These are phyloP conservation scores for Scaptodrosophila latifasciaeformis DNA, from an alignment of 2,888 invertebrate genomes.

Conservation along the genomic window DNA sequence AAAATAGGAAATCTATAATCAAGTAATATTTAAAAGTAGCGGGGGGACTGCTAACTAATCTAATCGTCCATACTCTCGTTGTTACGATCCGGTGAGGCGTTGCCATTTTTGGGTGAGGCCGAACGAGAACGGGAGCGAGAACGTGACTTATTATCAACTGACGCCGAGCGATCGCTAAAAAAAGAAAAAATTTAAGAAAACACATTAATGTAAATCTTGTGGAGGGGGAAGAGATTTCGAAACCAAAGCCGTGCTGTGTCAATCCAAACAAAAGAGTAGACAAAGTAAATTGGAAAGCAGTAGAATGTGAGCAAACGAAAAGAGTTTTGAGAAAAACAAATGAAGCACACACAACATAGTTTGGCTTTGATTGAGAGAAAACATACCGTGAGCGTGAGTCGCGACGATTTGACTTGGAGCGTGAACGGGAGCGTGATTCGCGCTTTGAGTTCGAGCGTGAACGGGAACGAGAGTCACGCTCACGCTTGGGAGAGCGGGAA, in stretches of 20 bases:
- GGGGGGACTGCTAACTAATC: slow-evolving; percentile 60
- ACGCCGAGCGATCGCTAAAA: slow-evolving; percentile 81
- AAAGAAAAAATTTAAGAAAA: slow-evolving; percentile 26
- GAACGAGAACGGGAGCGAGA: slow-evolving; percentile 77
- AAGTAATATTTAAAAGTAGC: slow-evolving; percentile 53
- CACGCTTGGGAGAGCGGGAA: slow-evolving; percentile 77
- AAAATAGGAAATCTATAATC: slow-evolving; percentile 57
- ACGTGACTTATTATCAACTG: slow-evolving; percentile 80
- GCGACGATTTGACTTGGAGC: slow-evolving; percentile 74
- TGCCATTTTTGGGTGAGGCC: slow-evolving; percentile 76
- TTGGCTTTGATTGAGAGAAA: not conserved
- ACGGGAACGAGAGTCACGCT: slow-evolving; percentile 73
- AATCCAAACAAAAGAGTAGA: slow-evolving; percentile 2
- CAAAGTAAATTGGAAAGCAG: slow-evolving; percentile 39
- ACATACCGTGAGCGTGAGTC: slow-evolving; percentile 77
- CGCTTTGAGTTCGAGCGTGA: slow-evolving; percentile 73
- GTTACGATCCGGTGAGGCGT: slow-evolving; percentile 76
- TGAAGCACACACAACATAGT: slow-evolving; percentile 23
- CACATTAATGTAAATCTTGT: no score
- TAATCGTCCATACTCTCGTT: slow-evolving; percentile 76
- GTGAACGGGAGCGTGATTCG: slow-evolving; percentile 75
- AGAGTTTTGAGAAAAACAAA: slow-evolving; percentile 45
- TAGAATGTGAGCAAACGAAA: slow-evolving; percentile 45
- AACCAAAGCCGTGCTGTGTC: slow-evolving; percentile 42
- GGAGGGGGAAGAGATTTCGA: slow-evolving; percentile 21